phyloP scores from a whole-genome alignment of 2,888 invertebrate genomes.

The Pomacea canaliculata region DNA sequence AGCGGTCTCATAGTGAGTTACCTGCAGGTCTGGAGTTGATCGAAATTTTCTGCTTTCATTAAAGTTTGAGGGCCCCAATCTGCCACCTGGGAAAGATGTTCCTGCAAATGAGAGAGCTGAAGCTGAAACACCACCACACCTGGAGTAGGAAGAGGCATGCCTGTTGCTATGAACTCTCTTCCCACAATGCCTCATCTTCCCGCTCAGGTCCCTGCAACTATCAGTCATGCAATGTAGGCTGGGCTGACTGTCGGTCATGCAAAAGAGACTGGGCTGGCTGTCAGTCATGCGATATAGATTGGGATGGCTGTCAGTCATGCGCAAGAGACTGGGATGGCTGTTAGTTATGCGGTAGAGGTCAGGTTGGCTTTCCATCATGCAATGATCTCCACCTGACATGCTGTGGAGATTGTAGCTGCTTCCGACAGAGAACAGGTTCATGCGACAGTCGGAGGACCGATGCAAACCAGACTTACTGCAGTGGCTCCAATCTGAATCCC shows the following conservation, averaged over 20 bases:
- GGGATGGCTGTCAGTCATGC: slow-evolving; percentile 4
- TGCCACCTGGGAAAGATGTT: slow-evolving; percentile 43
- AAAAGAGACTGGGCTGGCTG: slow-evolving; percentile 2
- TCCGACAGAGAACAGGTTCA: not conserved
- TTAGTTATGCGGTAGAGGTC: not conserved
- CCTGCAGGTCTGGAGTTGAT: slow-evolving; percentile 42
- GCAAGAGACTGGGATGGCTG: not conserved
- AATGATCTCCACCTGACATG: too few relatives aligned
- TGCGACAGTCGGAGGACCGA: slow-evolving; percentile 2
- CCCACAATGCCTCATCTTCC: too few relatives aligned
- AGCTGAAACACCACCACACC: not conserved
- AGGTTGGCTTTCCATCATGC: slow-evolving; percentile 4
- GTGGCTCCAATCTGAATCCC: not conserved
- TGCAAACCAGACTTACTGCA: not conserved
- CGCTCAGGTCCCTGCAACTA: not conserved
- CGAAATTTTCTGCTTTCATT: slow-evolving; percentile 34
- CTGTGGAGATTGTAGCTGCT: not conserved
- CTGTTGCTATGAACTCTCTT: too few relatives aligned
- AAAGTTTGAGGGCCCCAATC: slow-evolving; percentile 35
- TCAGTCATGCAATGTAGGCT: not conserved
- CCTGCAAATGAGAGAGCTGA: not conserved
- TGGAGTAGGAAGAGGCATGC: too few relatives aligned
- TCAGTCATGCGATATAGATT: not conserved
- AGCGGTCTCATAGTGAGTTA: slow-evolving; percentile 58
- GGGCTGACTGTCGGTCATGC: not conserved